Conservation (phyloP, 2,888 invertebrate species). For the Drosophila helvetica region DNA sequence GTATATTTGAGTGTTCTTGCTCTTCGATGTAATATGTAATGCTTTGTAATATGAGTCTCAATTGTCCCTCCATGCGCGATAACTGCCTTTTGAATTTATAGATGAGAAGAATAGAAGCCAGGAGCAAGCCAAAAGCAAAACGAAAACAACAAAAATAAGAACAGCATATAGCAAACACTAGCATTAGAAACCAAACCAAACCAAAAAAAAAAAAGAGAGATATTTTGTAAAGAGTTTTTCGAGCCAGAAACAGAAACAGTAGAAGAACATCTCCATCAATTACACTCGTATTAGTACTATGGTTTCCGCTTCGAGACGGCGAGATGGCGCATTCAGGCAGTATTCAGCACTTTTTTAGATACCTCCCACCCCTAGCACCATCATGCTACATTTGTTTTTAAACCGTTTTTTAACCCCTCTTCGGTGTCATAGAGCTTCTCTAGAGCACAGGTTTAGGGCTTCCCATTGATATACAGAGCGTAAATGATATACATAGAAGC, state of each 20-base stretch:
- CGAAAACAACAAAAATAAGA: not conserved
- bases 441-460: slow-evolving; percentile 26
- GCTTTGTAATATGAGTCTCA: slow-evolving; percentile 74
- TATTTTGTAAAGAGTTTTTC: slow-evolving; percentile 70
- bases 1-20: slow-evolving; percentile 50
- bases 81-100: slow-evolving; percentile 72
- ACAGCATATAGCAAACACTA: slow-evolving; percentile 28
- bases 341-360: not conserved
- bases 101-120: slow-evolving; percentile 50
- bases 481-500: not conserved
- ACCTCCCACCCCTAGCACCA: not conserved
- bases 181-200: slow-evolving; percentile 46
- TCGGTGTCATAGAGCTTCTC: slow-evolving; percentile 51
- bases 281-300: not conserved
- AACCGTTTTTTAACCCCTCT: not conserved
- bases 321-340: not conserved
- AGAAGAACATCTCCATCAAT: slow-evolving; percentile 17
- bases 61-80: slow-evolving; percentile 77
- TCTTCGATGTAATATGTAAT: slow-evolving; percentile 43
- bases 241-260: slow-evolving; percentile 37
- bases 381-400: not conserved
- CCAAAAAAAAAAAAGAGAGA: slow-evolving; percentile 13
- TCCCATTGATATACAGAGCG: slow-evolving; percentile 30
- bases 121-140: slow-evolving; percentile 20
- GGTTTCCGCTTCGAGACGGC: not conserved